These are phyloP conservation scores for Drosophila engyochracea DNA, from an alignment of 2,888 invertebrate species.

Conservation along the genomic window DNA sequence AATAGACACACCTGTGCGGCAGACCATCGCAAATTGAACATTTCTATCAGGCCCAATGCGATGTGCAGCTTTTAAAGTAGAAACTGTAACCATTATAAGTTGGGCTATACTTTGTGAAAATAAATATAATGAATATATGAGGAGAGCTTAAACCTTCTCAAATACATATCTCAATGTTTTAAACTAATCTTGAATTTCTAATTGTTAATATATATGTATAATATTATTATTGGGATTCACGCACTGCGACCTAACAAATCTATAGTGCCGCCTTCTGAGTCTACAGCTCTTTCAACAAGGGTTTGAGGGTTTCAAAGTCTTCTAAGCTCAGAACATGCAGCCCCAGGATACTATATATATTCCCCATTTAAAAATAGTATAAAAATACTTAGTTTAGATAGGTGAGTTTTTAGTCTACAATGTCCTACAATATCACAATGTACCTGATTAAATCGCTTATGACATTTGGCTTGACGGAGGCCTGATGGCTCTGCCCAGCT, in stretches of 20 bases:
- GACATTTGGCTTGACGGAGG: too few species aligned
- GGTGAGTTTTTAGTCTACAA: too few species aligned
- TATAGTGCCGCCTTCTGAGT: too few species aligned
- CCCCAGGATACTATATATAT: too few species aligned
- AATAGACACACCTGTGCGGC: slow-evolving; percentile 37
- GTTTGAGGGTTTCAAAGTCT: too few species aligned
- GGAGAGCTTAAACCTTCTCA: background rate
- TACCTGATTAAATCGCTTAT: too few species aligned
- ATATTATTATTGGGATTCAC: background rate
- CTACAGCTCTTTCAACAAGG: too few species aligned
- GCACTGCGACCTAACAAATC: background rate
- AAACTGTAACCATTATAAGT: background rate
- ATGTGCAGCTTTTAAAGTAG: background rate
- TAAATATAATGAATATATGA: background rate
- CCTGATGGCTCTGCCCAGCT: too few species aligned
- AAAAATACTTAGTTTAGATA: too few species aligned
- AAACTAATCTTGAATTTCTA: background rate
- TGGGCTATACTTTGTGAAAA: background rate
- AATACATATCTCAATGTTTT: background rate
- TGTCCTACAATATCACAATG: too few species aligned
- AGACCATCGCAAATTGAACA: slow-evolving; percentile 13
- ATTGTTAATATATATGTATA: background rate
- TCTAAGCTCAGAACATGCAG: too few species aligned
- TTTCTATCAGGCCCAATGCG: slow-evolving; percentile 33
- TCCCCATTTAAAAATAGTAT: too few species aligned